These are phyloP conservation scores for Buathra laborator DNA, from an alignment of 2,888 invertebrate species.

Conservation along the genomic window DNA sequence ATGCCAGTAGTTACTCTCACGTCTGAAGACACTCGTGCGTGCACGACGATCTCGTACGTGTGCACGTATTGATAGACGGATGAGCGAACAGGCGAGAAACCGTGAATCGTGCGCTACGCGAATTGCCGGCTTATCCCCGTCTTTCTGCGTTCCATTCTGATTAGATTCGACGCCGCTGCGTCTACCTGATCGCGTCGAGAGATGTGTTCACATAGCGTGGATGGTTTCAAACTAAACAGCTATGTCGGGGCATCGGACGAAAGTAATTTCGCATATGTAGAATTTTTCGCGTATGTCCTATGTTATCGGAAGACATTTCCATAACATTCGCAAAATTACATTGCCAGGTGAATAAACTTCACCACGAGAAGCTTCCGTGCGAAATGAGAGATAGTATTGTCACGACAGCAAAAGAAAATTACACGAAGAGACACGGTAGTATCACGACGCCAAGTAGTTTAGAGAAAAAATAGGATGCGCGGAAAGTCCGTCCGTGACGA, in stretches of 20 bases:
- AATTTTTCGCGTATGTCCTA: too few species aligned
- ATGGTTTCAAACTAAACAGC: not conserved
- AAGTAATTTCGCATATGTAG: not conserved
- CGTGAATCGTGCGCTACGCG: not conserved
- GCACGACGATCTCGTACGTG: not conserved
- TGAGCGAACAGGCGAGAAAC: constrained; percentile 1
- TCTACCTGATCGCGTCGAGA: not conserved
- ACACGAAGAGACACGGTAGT: too few species aligned
- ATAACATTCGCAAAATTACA: too few species aligned
- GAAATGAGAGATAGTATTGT: too few species aligned
- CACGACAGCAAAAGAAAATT: too few species aligned
- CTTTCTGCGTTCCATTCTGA: not conserved
- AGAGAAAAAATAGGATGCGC: too few species aligned
- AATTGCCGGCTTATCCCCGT: constrained; percentile 12
- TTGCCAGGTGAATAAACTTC: too few species aligned
- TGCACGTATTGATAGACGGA: not conserved
- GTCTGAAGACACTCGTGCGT: not conserved
- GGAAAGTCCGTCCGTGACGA: too few species aligned
- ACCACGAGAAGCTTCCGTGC: too few species aligned
- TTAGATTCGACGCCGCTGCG: not conserved
- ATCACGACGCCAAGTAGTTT: too few species aligned
- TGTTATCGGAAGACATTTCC: too few species aligned
- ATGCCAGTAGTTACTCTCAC: constrained; percentile 1
- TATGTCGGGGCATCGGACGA: not conserved
- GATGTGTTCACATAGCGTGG: not conserved